Percentiles rank a stretch among this genome's conserved stretches.
Conservation (phyloP, 2,888 invertebrate genomes). For the Tromatobia lineatoria region DNA sequence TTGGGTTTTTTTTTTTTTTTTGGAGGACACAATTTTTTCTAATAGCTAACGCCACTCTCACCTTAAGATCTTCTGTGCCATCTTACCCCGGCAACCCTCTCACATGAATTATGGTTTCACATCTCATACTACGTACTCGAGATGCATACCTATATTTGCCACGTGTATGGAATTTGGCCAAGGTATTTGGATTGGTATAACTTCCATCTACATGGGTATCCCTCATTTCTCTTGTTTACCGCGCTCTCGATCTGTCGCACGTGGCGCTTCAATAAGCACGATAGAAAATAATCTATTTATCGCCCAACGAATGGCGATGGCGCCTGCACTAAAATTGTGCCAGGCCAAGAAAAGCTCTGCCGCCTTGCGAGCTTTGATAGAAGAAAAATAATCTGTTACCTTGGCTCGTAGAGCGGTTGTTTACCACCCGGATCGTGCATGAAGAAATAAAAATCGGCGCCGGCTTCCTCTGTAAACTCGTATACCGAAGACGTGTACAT, state of each 20-base stretch:
- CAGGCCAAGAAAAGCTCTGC: conserved; percentile 46
- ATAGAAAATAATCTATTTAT: conserved; percentile 54
- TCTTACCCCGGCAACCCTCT: no score
- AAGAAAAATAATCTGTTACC: conserved; percentile 53
- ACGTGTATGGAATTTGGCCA: conserved; percentile 61
- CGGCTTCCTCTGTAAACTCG: conserved; percentile 7
- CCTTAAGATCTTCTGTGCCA: no score
- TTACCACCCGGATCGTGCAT: conserved; percentile 13
- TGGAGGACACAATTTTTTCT: no score
- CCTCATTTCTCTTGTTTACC: not conserved
- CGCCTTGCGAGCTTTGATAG: conserved; percentile 32
- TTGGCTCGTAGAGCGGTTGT: conserved; percentile 3
- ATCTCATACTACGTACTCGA: conserved; percentile 1
- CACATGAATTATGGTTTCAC: no score
- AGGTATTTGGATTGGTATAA: conserved; percentile 20
- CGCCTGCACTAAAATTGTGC: conserved; percentile 33
- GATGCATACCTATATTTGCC: not conserved
- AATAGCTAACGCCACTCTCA: no score
- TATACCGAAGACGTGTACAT: not conserved
- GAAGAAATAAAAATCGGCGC: conserved; percentile 16
- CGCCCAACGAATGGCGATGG: conserved; percentile 33
- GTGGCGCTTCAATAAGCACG: conserved; percentile 51
- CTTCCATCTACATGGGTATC: not conserved
- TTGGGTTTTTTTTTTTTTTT: no score
- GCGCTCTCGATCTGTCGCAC: conserved; percentile 12